Base-by-base conservation (phyloP, 2,888 invertebrate species). In the Desoria tigrina region DNA sequence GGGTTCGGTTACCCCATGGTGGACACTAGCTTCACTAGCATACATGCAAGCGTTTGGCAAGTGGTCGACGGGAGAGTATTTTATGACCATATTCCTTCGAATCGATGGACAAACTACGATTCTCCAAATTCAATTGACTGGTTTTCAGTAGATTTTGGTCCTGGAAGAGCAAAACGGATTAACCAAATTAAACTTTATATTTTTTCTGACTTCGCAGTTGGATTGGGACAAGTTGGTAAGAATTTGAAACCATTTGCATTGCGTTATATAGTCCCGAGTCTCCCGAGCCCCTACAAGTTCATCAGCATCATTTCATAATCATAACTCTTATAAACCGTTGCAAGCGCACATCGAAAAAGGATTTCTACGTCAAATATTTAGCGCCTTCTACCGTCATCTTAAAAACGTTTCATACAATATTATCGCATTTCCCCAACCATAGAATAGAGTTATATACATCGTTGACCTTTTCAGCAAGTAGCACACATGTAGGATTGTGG, bases 21-120 rank as follows among this genome's bases (percentile, higher is more conserved):
- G 2, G 58, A 62, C n/a, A 65, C 71, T 1, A 74, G 73, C 57
- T 71, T 66, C 42, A 74, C 68, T 3, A 63, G 65, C 26, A 56
- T 59, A n/a, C 63, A 72, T 58, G 62, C 74, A 2, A 68, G 64
- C 23, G 55, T 63, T 2, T 74, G 72, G 73, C 72, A 72, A 28
- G 71, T 65, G 2, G 63, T 71, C 1, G 75, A 75, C 51, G 75
- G 75, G 16, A 28, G 75, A 49, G 63, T 74, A 11, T 63, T 75
- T 49, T 75, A 75, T 26, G 75, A 75, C 37, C 61, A 65, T 23
- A 56, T 72, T 45, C 73, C 74, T 1, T 59, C 58, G 7, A 75
- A 75, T 56, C 56, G 74, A 23, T 75, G 75, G 75, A 72, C 68
- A n/a, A 75, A 71, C 53, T 75, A 45, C 49, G 68, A 56, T 2